Percentiles rank a stretch among this genome's conserved stretches.
Conservation (phyloP, 2,888 invertebrate genomes). For the Scelioninae gen. 2 region DNA sequence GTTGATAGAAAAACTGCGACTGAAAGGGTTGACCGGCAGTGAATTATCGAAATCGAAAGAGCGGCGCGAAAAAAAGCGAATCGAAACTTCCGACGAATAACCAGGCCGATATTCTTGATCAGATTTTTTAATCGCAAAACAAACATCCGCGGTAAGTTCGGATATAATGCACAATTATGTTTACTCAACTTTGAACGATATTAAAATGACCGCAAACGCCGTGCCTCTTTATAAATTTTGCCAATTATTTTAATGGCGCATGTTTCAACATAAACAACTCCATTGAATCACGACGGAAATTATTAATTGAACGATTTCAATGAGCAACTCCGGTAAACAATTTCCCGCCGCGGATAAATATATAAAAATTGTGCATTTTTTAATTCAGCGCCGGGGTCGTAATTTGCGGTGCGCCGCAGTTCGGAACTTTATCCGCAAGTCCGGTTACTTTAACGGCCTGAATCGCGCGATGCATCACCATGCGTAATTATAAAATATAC, state of each 20-base stretch:
- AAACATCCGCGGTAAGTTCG: no score
- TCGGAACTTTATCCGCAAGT: constrained; percentile 24
- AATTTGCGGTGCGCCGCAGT: constrained; percentile 1
- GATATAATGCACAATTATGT: neutral
- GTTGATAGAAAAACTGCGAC: no score
- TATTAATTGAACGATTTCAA: neutral
- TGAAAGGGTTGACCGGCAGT: no score
- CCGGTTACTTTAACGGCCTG: constrained; percentile 5
- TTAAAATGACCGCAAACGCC: neutral
- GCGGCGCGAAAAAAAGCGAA: no score
- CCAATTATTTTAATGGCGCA: neutral
- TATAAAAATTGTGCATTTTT: no score
- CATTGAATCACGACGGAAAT: neutral
- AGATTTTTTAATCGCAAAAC: no score
- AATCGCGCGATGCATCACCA: constrained; percentile 8
- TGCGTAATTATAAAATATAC: constrained; percentile 24
- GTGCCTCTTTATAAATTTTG: neutral
- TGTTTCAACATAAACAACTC: neutral
- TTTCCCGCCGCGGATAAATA: neutral
- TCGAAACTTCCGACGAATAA: no score
- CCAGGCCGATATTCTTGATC: no score
- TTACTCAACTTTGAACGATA: neutral
- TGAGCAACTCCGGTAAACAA: no score
- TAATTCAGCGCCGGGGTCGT: neutral
- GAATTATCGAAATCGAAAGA: no score